Conservation (phyloP, 2,113 vertebrate species). For the Otolemur garnettii region DNA sequence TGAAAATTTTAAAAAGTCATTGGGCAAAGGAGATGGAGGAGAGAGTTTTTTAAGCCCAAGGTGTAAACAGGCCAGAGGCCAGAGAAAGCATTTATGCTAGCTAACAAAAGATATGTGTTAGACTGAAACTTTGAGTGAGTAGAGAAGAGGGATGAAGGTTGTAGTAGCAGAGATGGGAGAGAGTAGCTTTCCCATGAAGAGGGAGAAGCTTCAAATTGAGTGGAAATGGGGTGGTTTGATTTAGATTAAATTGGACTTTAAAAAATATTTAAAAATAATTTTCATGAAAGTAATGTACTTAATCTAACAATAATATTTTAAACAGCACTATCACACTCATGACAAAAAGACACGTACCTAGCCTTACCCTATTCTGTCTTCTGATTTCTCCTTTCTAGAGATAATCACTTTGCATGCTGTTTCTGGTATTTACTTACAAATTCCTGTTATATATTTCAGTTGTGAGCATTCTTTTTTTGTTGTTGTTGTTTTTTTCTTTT, state of each 20-base stretch:
- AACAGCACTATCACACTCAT: not conserved
- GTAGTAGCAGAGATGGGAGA: not conserved
- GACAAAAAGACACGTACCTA: not conserved
- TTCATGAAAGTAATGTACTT: not conserved
- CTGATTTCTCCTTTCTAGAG: slow-evolving; percentile 33
- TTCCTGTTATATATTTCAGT: slow-evolving; percentile 8
- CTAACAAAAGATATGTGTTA: not conserved
- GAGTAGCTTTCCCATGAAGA: no score
- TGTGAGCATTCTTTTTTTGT: not conserved
- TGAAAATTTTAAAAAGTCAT: no score
- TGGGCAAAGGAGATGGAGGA: not conserved
- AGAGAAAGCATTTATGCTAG: slow-evolving; percentile 18
- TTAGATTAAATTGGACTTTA: not conserved
- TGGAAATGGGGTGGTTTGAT: not conserved
- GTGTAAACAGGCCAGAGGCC: not conserved
- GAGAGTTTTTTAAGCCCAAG: not conserved
- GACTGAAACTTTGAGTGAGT: not conserved
- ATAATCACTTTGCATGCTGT: not conserved
- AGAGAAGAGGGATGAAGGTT: not conserved
- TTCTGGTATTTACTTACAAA: slow-evolving; percentile 32
- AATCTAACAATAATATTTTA: not conserved
- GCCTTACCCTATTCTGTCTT: not conserved
- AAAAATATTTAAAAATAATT: not conserved
- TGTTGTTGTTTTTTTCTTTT: no score
- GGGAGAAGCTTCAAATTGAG: not conserved